Percentiles rank a stretch among this genome's conserved stretches.
Conservation (phyloP, 2,113 vertebrate genomes). For the Garra rufa region DNA sequence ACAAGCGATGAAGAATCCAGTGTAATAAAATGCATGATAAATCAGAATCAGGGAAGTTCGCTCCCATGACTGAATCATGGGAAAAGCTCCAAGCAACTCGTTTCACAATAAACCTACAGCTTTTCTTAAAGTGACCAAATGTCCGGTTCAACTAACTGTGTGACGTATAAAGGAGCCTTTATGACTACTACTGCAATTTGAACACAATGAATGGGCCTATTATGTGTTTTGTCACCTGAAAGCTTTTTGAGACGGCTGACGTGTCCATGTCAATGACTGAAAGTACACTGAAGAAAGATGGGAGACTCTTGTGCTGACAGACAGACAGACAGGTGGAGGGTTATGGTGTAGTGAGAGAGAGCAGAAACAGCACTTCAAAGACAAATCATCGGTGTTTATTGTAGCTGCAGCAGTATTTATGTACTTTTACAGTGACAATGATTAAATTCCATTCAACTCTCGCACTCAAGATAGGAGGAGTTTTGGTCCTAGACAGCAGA, state of each 20-base stretch:
- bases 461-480: constrained; percentile 6
- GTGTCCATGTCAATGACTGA: neutral
- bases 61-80: neutral
- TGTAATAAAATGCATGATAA: no score
- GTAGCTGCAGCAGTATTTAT: neutral
- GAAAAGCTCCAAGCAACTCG: neutral
- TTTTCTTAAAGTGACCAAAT: neutral
- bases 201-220: neutral
- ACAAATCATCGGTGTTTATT: neutral
- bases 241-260: neutral
- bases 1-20: no score
- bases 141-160: neutral
- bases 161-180: neutral
- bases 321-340: neutral
- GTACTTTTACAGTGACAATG: neutral
- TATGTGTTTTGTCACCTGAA: neutral
- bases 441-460: neutral
- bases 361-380: neutral
- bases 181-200: neutral
- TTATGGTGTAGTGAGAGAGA: neutral
- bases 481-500: constrained; percentile 1
- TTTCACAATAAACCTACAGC: neutral
- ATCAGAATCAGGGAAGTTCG: neutral
- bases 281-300: neutral
- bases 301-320: constrained; percentile 3